phyloP scores from a whole-genome alignment of 2,888 invertebrate genomes.

The Cantharis nigra region DNA sequence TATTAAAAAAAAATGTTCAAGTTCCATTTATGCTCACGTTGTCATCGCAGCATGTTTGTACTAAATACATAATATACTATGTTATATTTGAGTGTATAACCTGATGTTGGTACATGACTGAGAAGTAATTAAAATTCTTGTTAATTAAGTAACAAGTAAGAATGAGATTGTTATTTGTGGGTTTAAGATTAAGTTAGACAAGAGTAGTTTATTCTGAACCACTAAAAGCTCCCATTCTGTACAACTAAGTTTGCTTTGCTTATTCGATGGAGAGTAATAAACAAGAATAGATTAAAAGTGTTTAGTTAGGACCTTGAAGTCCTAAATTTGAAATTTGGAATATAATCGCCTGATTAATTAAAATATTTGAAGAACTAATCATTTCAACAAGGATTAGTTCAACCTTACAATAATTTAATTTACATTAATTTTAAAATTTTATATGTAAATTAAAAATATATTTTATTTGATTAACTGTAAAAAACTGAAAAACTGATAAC shows the following conservation, averaged over 20 bases:
- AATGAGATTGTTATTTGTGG: background rate
- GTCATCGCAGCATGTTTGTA: background rate
- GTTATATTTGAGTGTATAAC: background rate
- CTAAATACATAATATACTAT: background rate
- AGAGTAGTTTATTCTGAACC: slow-evolving; percentile 14
- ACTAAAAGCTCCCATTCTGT: slow-evolving; percentile 14
- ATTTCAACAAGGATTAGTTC: background rate
- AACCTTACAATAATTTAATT: background rate
- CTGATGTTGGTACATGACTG: background rate
- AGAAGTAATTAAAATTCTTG: background rate
- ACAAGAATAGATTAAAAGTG: background rate
- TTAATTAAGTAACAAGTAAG: background rate
- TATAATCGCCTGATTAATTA: background rate
- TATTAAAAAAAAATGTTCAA: too few relatives aligned
- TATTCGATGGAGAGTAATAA: slow-evolving; percentile 1
- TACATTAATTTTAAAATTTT: too few relatives aligned
- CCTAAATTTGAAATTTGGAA: background rate
- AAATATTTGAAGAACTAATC: background rate
- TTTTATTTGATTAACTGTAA: too few relatives aligned
- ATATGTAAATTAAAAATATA: too few relatives aligned
- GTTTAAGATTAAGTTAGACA: slow-evolving; percentile 11
- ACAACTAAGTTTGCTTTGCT: background rate
- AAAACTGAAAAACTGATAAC: too few relatives aligned
- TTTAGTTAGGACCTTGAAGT: background rate
- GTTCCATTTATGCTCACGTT: too few relatives aligned